These are phyloP conservation scores for Dione vanillae DNA, from an alignment of 2,888 invertebrate genomes.

Conservation along the genomic window DNA sequence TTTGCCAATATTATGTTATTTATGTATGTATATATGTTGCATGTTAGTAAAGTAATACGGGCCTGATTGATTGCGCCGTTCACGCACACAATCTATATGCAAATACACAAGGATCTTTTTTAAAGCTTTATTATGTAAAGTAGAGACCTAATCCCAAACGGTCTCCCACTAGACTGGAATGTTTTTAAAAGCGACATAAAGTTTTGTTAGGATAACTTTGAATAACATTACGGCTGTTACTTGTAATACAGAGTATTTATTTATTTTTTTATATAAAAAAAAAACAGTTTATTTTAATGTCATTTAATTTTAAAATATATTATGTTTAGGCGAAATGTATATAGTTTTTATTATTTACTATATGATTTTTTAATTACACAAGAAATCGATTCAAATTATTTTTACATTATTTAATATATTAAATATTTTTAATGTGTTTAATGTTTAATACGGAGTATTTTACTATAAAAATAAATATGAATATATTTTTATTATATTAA, in stretches of 20 bases:
- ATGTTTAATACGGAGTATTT: too few species aligned
- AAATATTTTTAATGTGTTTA: too few species aligned
- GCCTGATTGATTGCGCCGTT: constrained; percentile 66
- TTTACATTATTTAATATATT: too few species aligned
- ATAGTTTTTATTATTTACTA: too few species aligned
- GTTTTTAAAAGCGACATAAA: constrained; percentile 43
- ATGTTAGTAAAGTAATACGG: constrained; percentile 29
- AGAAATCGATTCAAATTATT: too few species aligned
- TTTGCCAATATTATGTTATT: background rate
- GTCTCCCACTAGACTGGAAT: constrained; percentile 56
- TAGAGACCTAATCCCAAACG: constrained; percentile 68
- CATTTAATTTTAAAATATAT: background rate
- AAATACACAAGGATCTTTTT: constrained; percentile 61
- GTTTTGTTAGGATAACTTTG: constrained; percentile 28
- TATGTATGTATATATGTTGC: constrained; percentile 21
- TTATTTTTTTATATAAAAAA: background rate
- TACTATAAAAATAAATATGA: too few species aligned
- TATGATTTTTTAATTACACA: too few species aligned
- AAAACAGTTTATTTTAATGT: background rate
- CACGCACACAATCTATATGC: constrained; percentile 74
- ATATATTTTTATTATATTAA: too few species aligned
- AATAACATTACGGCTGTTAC: constrained; percentile 17
- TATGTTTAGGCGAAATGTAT: too few species aligned
- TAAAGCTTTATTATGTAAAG: constrained; percentile 71
- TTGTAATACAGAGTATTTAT: background rate